Percentiles rank a stretch among this genome's conserved stretches.
Evolutionary conservation across 2,888 invertebrate species (phyloP).

Genomic region (Lysandra bellargus): DNA sequence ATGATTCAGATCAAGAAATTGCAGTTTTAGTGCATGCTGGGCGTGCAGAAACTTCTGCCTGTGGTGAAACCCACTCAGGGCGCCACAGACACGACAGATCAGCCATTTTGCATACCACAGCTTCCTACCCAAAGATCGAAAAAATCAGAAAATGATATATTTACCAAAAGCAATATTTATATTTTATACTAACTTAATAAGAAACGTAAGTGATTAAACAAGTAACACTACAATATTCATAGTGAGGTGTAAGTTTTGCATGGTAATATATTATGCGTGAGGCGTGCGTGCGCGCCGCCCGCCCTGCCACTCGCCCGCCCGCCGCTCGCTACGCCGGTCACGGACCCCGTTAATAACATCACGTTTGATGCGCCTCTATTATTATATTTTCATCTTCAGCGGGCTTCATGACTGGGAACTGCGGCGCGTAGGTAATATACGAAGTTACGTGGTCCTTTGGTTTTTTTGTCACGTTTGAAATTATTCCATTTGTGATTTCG

Average conservation of each 20-base stretch:
- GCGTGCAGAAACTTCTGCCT: too few relatives aligned
- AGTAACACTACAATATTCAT: slow-evolving; percentile 40
- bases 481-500: slow-evolving; percentile 33
- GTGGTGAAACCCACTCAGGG: too few relatives aligned
- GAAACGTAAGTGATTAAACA: neutral
- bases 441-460: slow-evolving; percentile 51
- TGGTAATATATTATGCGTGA: slow-evolving; percentile 72
- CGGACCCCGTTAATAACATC: slow-evolving; percentile 78
- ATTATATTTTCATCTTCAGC: slow-evolving; percentile 78
- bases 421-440: slow-evolving; percentile 55
- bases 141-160: too few relatives aligned
- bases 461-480: slow-evolving; percentile 53
- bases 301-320: slow-evolving; percentile 47
- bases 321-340: slow-evolving; percentile 64
- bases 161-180: neutral
- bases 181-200: neutral
- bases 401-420: slow-evolving; percentile 71
- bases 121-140: too few relatives aligned
- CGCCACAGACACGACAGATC: too few relatives aligned
- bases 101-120: too few relatives aligned
- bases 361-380: slow-evolving; percentile 81
- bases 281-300: slow-evolving; percentile 69
- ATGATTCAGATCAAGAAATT: too few relatives aligned
- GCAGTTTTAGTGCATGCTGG: too few relatives aligned
- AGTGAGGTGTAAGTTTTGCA: slow-evolving; percentile 61